These are phyloP conservation scores for Dasyurus viverrinus DNA, from an alignment of 2,113 vertebrate genomes.

Conservation along the genomic window DNA sequence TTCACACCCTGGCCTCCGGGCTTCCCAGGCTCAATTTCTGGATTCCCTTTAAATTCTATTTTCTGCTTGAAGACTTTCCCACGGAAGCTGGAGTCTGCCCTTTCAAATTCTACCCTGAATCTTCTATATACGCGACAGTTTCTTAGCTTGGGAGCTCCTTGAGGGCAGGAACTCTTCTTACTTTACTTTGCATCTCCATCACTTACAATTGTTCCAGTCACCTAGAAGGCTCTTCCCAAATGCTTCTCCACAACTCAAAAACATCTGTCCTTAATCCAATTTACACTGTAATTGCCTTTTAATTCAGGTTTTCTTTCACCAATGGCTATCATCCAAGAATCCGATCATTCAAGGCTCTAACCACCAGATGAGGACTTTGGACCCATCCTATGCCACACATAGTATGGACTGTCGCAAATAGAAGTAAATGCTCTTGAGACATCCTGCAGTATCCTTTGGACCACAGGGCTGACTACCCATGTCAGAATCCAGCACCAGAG, in stretches of 20 bases:
- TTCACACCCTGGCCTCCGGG: background rate
- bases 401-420: background rate
- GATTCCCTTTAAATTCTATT: background rate
- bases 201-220: background rate
- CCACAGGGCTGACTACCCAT: background rate
- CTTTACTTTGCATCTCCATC: no score
- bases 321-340: background rate
- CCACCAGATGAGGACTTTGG: background rate
- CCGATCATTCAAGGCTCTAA: background rate
- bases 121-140: background rate
- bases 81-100: no score
- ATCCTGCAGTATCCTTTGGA: background rate
- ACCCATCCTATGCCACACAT: background rate
- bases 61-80: background rate
- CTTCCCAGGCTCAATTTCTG: background rate
- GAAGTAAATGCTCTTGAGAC: background rate
- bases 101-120: background rate
- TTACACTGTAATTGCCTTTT: background rate
- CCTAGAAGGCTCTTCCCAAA: background rate
- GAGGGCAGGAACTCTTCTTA: background rate
- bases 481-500: background rate
- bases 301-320: background rate
- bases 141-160: background rate
- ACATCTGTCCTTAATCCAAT: background rate
- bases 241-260: background rate